Evolutionary conservation across 2,888 invertebrate species (phyloP).

Genomic region (Synanthedon myopaeformis): DNA sequence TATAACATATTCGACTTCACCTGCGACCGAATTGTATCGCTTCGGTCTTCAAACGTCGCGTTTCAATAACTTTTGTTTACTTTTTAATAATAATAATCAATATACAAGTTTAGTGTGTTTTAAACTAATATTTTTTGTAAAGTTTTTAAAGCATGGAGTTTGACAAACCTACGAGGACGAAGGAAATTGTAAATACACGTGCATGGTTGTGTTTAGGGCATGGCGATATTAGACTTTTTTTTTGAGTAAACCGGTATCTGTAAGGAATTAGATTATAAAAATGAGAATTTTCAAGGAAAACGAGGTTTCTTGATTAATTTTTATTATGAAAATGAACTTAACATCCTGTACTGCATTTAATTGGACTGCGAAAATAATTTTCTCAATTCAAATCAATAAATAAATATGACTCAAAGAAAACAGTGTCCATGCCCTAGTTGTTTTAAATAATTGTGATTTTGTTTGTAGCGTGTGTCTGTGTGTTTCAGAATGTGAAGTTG

Average conservation of each 20-base stretch:
- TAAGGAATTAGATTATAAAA: too few relatives aligned
- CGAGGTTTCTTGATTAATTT: too few relatives aligned
- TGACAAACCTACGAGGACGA: constrained; percentile 2
- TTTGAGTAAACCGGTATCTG: not conserved
- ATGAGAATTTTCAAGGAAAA: too few relatives aligned
- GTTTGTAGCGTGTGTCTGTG: constrained; percentile 3
- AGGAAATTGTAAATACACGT: not conserved
- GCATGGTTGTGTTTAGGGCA: constrained; percentile 9
- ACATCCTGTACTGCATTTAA: too few relatives aligned
- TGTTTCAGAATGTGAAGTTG: constrained; percentile 91
- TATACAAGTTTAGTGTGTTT: too few relatives aligned
- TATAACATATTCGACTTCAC: constrained; percentile 14
- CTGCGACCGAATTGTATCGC: constrained; percentile 37
- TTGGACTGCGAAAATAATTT: too few relatives aligned
- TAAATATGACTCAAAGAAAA: too few relatives aligned
- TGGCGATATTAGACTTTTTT: not conserved
- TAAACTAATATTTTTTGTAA: too few relatives aligned
- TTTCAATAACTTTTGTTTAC: too few relatives aligned
- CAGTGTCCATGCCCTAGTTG: not conserved
- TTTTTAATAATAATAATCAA: too few relatives aligned
- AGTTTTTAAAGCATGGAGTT: constrained; percentile 1
- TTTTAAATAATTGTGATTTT: constrained; percentile 1
- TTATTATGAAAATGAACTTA: too few relatives aligned
- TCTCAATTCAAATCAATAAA: too few relatives aligned
- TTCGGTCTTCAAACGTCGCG: constrained; percentile 20